Evolutionary conservation across 92 coral and sea anemone genomes (phyloP), one percentile per base, ranked within the genome.

Genomic region (Muricea muricata): DNA sequence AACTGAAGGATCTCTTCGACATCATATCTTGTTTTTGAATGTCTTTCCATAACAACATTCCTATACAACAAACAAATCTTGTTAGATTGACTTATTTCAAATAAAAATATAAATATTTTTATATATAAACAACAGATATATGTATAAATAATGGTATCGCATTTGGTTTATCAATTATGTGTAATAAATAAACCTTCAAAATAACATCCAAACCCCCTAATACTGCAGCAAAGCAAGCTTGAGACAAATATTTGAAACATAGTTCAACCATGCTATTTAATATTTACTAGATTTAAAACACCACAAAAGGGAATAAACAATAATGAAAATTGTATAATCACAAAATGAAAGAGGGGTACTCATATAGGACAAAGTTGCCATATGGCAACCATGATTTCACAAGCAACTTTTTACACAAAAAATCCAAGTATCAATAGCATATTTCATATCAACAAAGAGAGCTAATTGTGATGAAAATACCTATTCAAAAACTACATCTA

Each of bases 381-480:
- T 63, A 63, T 63, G 71, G 71, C 15, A 25, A 63, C 75, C 75
- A 67, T 67, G 75, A 67, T 6, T 30, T 67, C 75, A 30, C 75
- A 67, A 67, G 75, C 75, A 47, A 67, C 10, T 67, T 6, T 67
- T 30, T 67, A 67, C 75, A 39, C 45, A 39, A 39, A 39, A 39
- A 5, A 11, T 39, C 45, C 45, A 11, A 39, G 45, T 5, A 11
- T 67, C 41, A 67, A 67, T 34, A 63, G 71, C 71, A 63, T 20
- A 21, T 20, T 63, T 63, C 33, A 34, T 63, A 63, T 63, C 71
- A 33, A 67, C 46, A 30, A 67, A 67, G 46, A 67, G 23, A 67
- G 75, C 75, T 67, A 67, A n/a, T 28, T 6, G 42, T 67, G 23
- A 67, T 30, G 75, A 67, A 30, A 30, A 30, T 67, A 30, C 75